Percentiles rank a stretch among this genome's conserved stretches.
Evolutionary conservation across 2,113 vertebrate species (phyloP).

Genomic region (Aepyceros melampus): DNA sequence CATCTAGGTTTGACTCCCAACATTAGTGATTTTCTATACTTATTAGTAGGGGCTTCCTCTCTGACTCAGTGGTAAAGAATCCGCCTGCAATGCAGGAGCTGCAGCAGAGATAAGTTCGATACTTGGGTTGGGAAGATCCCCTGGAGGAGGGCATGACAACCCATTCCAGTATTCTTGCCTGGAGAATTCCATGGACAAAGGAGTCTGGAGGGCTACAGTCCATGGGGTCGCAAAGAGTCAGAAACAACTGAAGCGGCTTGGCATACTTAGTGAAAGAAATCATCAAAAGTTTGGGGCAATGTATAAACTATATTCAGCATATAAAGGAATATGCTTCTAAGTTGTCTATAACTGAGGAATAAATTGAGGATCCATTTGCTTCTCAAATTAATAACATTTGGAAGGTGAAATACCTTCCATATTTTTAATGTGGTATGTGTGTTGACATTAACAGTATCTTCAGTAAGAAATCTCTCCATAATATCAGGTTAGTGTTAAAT

Average conservation of each 20-base stretch:
- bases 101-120: neutral
- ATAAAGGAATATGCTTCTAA: neutral
- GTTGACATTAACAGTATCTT: neutral
- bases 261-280: neutral
- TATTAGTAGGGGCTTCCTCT: neutral
- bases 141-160: neutral
- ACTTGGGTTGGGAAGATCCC: neutral
- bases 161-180: neutral
- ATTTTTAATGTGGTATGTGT: neutral
- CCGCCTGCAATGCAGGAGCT: neutral
- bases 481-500: constrained; percentile 8
- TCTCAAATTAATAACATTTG: neutral
- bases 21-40: neutral
- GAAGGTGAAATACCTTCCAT: neutral
- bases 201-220: neutral
- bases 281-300: neutral
- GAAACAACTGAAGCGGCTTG: neutral
- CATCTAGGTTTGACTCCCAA: neutral
- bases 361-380: neutral
- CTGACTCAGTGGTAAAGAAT: neutral
- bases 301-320: neutral
- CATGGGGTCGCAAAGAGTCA: neutral
- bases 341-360: neutral
- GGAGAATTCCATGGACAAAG: neutral
- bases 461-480: neutral